phyloP scores from a whole-genome alignment of 2,113 vertebrate genomes.

The Vombatus ursinus region DNA sequence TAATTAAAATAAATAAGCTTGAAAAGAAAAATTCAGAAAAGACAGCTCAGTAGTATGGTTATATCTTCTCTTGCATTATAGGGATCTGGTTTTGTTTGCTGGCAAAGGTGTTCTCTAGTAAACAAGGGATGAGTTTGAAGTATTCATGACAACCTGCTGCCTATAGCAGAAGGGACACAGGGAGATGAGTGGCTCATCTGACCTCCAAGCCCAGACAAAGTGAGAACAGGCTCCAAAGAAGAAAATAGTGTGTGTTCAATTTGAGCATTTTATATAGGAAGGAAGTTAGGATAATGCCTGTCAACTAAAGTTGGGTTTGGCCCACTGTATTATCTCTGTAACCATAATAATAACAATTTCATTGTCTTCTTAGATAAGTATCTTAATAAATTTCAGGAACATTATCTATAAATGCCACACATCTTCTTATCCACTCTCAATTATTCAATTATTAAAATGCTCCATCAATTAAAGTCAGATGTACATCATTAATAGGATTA shows the following conservation, averaged over 20 bases:
- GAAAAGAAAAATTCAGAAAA: background rate
- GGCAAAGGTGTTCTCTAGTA: background rate
- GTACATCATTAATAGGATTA: background rate
- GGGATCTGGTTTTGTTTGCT: background rate
- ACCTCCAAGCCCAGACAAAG: background rate
- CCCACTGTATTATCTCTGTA: background rate
- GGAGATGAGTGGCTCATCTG: background rate
- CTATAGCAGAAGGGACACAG: background rate
- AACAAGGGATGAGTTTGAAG: background rate
- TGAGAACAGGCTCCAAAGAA: background rate
- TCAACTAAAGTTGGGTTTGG: background rate
- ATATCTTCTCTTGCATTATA: background rate
- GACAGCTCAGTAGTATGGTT: background rate
- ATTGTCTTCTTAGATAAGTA: background rate
- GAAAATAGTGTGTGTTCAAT: too few relatives aligned
- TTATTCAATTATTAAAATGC: background rate
- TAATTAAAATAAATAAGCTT: background rate
- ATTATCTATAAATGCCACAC: background rate
- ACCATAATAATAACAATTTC: too few relatives aligned
- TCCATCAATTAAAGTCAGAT: background rate
- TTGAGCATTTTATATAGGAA: background rate
- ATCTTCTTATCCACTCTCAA: background rate
- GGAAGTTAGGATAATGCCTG: background rate
- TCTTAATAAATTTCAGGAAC: background rate
- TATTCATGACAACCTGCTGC: background rate